Conservation (phyloP, 2,888 invertebrate genomes). For the Lasioglossum malachurum region DNA sequence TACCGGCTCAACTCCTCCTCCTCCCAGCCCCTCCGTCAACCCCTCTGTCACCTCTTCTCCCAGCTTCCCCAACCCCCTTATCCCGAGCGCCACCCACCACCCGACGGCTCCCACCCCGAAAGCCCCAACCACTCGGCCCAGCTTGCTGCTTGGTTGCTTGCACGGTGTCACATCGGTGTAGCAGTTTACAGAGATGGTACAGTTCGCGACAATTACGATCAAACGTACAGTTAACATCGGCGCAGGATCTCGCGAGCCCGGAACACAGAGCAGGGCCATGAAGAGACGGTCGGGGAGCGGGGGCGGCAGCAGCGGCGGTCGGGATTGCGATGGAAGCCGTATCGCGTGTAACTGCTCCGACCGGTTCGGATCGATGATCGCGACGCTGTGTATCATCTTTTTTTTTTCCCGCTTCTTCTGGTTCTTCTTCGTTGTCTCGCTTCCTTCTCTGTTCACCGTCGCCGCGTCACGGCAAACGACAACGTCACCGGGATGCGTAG, state of each 20-base stretch:
- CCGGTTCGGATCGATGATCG: slow-evolving; percentile 45
- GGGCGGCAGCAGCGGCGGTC: not conserved
- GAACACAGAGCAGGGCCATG: not conserved
- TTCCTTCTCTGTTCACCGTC: not conserved
- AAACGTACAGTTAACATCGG: slow-evolving; percentile 68
- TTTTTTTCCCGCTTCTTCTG: not conserved
- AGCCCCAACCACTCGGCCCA: slow-evolving; percentile 72
- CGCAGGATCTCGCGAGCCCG: slow-evolving; percentile 57
- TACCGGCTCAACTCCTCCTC: slow-evolving; percentile 81
- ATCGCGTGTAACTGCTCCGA: slow-evolving; percentile 38
- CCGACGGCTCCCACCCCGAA: slow-evolving; percentile 62
- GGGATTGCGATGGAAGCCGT: slow-evolving; percentile 43
- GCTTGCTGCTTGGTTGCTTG: slow-evolving; percentile 78
- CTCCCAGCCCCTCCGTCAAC: slow-evolving; percentile 74
- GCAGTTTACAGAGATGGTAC: slow-evolving; percentile 80
- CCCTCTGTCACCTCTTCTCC: slow-evolving; percentile 66
- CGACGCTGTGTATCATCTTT: not conserved
- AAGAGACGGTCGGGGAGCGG: not conserved
- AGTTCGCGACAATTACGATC: slow-evolving; percentile 76
- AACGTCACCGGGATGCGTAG: not conserved
- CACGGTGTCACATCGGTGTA: slow-evolving; percentile 82
- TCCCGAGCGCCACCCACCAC: slow-evolving; percentile 68
- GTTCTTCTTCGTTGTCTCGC: not conserved
- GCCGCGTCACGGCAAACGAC: not conserved
- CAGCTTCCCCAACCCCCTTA: slow-evolving; percentile 76